phyloP scores from a whole-genome alignment of 2,113 vertebrate species.

The Eublepharis macularius region DNA sequence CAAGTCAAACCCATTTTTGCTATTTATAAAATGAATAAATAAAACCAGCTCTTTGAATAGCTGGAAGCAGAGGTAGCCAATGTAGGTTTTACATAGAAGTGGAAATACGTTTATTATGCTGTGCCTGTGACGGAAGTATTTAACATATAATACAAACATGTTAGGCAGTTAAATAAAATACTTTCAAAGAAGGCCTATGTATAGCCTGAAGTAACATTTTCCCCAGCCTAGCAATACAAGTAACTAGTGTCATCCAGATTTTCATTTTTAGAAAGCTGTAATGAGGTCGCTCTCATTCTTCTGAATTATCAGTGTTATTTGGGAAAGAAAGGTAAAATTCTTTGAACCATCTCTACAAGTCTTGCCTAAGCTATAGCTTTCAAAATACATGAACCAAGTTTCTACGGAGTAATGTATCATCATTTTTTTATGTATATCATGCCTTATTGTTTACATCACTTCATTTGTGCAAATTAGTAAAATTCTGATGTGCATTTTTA shows the following conservation, averaged over 20 bases:
- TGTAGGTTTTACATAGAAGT: too few species aligned
- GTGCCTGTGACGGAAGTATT: constrained; percentile 67
- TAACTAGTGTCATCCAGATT: not conserved
- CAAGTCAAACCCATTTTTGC: too few species aligned
- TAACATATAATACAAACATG: constrained; percentile 73
- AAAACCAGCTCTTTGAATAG: too few species aligned
- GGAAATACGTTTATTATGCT: constrained; percentile 60
- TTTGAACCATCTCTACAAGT: not conserved
- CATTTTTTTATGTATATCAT: constrained; percentile 12
- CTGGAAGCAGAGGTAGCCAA: too few species aligned
- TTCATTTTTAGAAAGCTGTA: not conserved
- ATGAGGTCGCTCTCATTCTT: constrained; percentile 16
- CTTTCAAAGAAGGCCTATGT: constrained; percentile 49
- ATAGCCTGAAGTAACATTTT: constrained; percentile 4
- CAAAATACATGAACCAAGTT: not conserved
- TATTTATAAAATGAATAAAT: too few species aligned
- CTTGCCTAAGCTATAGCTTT: constrained; percentile 15
- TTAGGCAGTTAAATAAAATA: constrained; percentile 53
- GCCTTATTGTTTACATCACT: not conserved
- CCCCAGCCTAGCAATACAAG: not conserved
- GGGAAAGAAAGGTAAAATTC: not conserved
- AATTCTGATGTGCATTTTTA: not conserved
- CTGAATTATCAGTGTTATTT: constrained; percentile 43
- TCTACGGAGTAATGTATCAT: constrained; percentile 10
- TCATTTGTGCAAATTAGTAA: constrained; percentile 11